Evolutionary conservation across 2,888 invertebrate genomes (phyloP).

Genomic region (Acleris laterana): DNA sequence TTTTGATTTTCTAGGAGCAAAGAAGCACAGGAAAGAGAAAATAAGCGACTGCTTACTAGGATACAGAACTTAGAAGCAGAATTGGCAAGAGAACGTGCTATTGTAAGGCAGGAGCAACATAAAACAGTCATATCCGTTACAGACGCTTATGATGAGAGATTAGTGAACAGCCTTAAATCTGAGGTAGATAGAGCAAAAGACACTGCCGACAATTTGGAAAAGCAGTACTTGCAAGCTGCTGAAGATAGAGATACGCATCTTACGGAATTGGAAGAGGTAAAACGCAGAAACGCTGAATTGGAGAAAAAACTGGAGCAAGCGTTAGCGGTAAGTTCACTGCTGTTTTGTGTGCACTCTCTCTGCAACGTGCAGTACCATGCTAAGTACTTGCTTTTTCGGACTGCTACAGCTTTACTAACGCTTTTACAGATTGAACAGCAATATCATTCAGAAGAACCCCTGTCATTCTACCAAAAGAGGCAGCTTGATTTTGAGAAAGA

Average conservation of each 20-base stretch:
- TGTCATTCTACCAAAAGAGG: constrained; percentile 77
- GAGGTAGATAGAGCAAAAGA: constrained; percentile 91
- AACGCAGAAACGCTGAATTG: constrained; percentile 89
- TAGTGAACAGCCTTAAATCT: constrained; percentile 88
- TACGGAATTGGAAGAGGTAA: constrained; percentile 91
- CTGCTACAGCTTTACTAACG: constrained; percentile 52
- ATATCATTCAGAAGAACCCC: constrained; percentile 67
- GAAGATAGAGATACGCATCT: constrained; percentile 90
- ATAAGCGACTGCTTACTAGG: constrained; percentile 91
- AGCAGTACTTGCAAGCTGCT: constrained; percentile 89
- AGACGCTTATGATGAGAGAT: constrained; percentile 85
- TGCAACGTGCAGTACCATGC: not conserved
- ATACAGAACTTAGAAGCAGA: constrained; percentile 93
- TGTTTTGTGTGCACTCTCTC: too few species aligned
- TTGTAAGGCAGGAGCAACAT: constrained; percentile 79
- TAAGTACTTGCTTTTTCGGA: not conserved
- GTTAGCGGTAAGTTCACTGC: constrained; percentile 74
- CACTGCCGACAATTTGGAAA: constrained; percentile 91
- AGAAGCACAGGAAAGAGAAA: constrained; percentile 93
- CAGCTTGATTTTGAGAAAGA: constrained; percentile 78
- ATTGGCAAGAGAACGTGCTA: constrained; percentile 88
- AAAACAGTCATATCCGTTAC: constrained; percentile 82
- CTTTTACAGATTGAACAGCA: constrained; percentile 70
- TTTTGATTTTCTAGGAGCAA: constrained; percentile 86
- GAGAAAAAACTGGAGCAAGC: constrained; percentile 91